Conservation (phyloP, 2,888 invertebrate species). For the Drosophila glabriapex region DNA sequence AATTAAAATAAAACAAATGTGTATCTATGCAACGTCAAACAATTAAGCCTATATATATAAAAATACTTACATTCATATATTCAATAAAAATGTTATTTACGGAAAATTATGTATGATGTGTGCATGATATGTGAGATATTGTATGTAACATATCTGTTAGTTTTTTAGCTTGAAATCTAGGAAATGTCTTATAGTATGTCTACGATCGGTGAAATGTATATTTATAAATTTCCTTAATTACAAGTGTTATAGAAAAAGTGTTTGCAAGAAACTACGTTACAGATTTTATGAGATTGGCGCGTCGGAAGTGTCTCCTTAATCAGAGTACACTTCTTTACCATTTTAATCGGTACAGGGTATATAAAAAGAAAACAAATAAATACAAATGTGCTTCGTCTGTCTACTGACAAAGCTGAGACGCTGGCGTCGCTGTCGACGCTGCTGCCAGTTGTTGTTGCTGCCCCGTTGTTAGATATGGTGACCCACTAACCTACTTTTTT, state of each 20-base stretch:
- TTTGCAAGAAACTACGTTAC: neutral
- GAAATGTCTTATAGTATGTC: neutral
- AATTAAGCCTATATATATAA: neutral
- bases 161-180: neutral
- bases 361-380: conserved; percentile 37
- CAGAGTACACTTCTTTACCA: neutral
- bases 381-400: conserved; percentile 54
- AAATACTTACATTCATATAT: neutral
- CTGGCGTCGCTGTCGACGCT: conserved; percentile 46
- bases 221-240: neutral
- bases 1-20: neutral
- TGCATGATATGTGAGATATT: neutral
- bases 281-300: neutral
- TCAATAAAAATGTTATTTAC: neutral
- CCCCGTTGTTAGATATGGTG: conserved; percentile 83
- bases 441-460: conserved; percentile 50
- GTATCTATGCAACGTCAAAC: neutral
- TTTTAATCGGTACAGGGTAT: conserved; percentile 3
- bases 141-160: neutral
- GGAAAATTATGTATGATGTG: neutral
- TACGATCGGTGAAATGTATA: neutral
- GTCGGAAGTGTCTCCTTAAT: neutral
- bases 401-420: conserved; percentile 41
- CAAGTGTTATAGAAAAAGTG: neutral
- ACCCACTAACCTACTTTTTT: conserved; percentile 94